These are phyloP conservation scores for Notocelia uddmanniana DNA, from an alignment of 2,888 invertebrate genomes.

Conservation along the genomic window DNA sequence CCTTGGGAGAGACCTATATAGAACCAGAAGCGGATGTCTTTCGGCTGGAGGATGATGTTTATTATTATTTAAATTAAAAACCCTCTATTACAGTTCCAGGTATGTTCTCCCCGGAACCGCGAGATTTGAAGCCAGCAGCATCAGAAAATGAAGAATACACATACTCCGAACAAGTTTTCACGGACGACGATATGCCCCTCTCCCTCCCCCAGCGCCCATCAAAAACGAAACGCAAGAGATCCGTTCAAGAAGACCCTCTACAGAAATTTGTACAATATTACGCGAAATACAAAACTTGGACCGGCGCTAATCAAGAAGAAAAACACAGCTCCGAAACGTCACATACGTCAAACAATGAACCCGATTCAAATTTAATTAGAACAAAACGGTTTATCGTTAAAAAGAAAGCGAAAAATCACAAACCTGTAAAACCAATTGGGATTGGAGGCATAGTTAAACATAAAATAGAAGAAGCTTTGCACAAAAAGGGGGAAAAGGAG, in stretches of 20 bases:
- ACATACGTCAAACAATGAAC: constrained; percentile 15
- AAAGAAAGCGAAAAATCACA: constrained; percentile 26
- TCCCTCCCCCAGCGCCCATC: constrained; percentile 46
- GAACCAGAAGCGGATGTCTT: no score
- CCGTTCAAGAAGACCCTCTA: constrained; percentile 58
- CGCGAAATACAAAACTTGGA: constrained; percentile 72
- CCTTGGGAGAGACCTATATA: no score
- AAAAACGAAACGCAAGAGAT: constrained; percentile 60
- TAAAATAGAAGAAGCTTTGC: constrained; percentile 50
- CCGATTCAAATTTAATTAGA: constrained; percentile 17
- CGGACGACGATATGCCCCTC: constrained; percentile 42
- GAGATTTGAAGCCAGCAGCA: constrained; percentile 5
- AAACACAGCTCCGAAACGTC: constrained; percentile 40
- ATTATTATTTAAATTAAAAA: no score
- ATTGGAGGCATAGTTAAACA: constrained; percentile 50
- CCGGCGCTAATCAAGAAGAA: constrained; percentile 56
- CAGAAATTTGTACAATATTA: constrained; percentile 66
- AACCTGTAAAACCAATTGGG: constrained; percentile 8
- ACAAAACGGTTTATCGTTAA: constrained; percentile 19
- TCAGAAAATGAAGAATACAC: constrained; percentile 38
- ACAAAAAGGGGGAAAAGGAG: constrained; percentile 49
- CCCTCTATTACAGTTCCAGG: constrained; percentile 13
- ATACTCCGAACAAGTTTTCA: constrained; percentile 33
- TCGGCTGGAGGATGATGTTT: no score
- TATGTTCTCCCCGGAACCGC: not conserved